Evolutionary conservation across 1,140 invertebrate genomes (phyloP).

Genomic region (Cydia amplana): DNA sequence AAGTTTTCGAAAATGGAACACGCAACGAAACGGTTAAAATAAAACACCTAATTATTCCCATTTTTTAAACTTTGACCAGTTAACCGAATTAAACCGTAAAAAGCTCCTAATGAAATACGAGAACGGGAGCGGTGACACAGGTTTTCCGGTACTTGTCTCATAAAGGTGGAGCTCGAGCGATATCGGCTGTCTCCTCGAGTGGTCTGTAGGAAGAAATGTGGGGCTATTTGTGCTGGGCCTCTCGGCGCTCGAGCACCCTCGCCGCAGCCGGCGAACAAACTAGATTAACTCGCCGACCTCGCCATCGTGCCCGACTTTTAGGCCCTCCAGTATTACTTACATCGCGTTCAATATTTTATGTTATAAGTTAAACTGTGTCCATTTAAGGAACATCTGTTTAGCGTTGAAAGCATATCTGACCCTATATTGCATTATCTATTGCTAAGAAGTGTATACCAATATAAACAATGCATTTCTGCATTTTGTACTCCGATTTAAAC

Average conservation of each 20-base stretch:
- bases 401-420: not conserved
- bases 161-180: slow-evolving; percentile 48
- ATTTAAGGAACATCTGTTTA: not conserved
- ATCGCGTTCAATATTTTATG: slow-evolving; percentile 39
- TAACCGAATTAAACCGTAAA: slow-evolving; percentile 5
- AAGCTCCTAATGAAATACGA: not conserved
- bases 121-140: slow-evolving; percentile 33
- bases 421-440: not conserved
- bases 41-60: not conserved
- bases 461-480: too few species aligned
- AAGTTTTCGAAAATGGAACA: too few species aligned
- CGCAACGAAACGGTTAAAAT: too few species aligned
- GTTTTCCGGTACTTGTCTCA: slow-evolving; percentile 44
- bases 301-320: slow-evolving; percentile 35
- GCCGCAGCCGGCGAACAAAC: slow-evolving; percentile 45
- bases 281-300: slow-evolving; percentile 50
- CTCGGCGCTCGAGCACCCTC: slow-evolving; percentile 53
- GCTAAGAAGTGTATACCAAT: too few species aligned
- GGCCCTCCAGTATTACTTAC: slow-evolving; percentile 38
- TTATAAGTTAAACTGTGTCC: slow-evolving; percentile 21
- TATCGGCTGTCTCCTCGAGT: slow-evolving; percentile 58
- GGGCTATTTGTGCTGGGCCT: slow-evolving; percentile 59
- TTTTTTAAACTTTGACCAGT: not conserved
- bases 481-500: too few species aligned
- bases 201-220: slow-evolving; percentile 62